Percentiles rank a stretch among this genome's conserved stretches.
Conservation (phyloP, 2,113 vertebrate species). For the Indicator maculatus region DNA sequence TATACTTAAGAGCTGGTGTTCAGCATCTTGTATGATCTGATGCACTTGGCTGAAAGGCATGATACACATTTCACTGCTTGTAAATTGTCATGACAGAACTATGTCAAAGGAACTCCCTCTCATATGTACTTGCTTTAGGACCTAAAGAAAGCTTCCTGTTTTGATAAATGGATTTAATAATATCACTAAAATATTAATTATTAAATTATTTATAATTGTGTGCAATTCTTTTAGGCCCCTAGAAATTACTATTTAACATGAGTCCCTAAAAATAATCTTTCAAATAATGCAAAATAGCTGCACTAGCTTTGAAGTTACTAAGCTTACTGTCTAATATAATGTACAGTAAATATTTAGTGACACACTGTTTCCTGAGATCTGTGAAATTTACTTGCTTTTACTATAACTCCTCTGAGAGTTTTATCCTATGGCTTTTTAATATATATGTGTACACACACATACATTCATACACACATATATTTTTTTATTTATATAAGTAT, state of each 20-base stretch:
- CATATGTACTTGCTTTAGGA: neutral
- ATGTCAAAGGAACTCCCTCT: neutral
- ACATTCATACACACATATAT: neutral
- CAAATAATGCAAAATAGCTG: neutral
- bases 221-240: neutral
- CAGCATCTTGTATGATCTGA: neutral
- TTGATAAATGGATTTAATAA: neutral
- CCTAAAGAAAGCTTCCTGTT: neutral
- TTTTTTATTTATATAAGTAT: neutral
- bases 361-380: neutral
- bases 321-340: neutral
- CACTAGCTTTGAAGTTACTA: neutral
- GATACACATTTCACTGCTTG: neutral
- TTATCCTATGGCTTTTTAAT: neutral
- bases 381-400: neutral
- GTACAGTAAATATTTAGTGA: neutral
- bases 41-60: neutral
- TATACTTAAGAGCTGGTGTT: neutral
- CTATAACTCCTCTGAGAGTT: neutral
- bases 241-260: neutral
- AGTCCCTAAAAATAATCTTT: neutral
- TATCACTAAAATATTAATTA: neutral
- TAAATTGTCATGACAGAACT: neutral
- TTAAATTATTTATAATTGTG: neutral
- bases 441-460: rapidly evolving